phyloP scores from a whole-genome alignment of 2,797 vertebrate genomes.

The Momotus momota region DNA sequence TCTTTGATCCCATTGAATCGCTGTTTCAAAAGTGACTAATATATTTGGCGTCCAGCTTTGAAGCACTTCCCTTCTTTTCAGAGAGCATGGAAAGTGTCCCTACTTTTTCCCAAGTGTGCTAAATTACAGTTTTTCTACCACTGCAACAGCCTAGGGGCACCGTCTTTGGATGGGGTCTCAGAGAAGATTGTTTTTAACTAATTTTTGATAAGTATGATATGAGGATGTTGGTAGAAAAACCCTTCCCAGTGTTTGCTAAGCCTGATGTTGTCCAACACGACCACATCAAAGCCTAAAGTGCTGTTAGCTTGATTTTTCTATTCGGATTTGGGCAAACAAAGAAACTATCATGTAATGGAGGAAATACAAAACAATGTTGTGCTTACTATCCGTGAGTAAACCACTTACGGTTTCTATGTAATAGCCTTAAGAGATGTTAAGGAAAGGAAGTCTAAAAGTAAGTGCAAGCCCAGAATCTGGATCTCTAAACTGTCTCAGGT shows the following conservation, averaged over 20 bases:
- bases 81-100: not conserved
- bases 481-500: not conserved
- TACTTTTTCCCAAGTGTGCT: not conserved
- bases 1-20: not conserved
- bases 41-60: not conserved
- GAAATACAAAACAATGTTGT: not conserved
- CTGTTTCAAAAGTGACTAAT: not conserved
- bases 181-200: not conserved
- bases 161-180: not conserved
- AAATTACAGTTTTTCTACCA: not conserved
- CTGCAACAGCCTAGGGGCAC: not conserved
- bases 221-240: not conserved
- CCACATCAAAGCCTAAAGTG: not conserved
- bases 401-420: not conserved
- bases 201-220: not conserved
- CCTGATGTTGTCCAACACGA: not conserved
- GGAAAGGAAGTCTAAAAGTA: not conserved
- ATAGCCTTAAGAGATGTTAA: not conserved
- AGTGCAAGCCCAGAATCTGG: not conserved
- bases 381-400: not conserved
- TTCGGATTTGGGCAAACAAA: not conserved
- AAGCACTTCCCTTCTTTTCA: constrained; percentile 2
- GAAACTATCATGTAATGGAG: not conserved
- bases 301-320: not conserved
- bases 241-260: not conserved